Evolutionary conservation across 2,888 invertebrate genomes (phyloP).

Genomic region (Andrena flavipes): DNA sequence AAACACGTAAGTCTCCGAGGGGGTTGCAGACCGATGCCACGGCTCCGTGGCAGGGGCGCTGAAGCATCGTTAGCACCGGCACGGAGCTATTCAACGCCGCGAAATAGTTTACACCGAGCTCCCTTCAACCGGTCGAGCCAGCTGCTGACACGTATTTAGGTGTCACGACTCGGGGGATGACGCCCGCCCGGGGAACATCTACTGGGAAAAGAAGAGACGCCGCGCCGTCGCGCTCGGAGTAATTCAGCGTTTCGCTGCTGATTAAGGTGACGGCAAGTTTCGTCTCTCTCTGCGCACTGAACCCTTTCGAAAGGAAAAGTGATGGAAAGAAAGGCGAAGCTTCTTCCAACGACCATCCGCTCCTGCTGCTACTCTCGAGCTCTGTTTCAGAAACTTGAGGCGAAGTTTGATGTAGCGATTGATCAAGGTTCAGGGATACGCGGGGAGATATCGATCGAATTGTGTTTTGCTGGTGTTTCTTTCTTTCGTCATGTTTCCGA

Average conservation of each 20-base stretch:
- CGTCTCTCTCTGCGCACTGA: neutral
- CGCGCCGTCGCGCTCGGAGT: neutral
- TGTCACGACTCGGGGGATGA: slow-evolving; percentile 49
- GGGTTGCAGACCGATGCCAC: slow-evolving; percentile 42
- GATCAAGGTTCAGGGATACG: no score
- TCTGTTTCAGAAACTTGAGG: neutral
- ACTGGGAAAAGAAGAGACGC: slow-evolving; percentile 16
- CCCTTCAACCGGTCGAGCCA: slow-evolving; percentile 53
- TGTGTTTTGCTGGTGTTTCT: no score
- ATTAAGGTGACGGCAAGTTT: slow-evolving; percentile 20
- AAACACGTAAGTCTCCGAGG: slow-evolving; percentile 71
- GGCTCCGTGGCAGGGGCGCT: slow-evolving; percentile 42
- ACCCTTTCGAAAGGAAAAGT: neutral
- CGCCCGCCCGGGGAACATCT: slow-evolving; percentile 8
- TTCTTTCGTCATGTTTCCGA: no score
- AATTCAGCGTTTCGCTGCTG: slow-evolving; percentile 30
- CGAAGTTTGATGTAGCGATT: neutral
- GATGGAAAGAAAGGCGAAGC: neutral
- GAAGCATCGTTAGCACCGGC: slow-evolving; percentile 74
- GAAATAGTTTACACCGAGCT: slow-evolving; percentile 75
- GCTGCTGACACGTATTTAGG: slow-evolving; percentile 71
- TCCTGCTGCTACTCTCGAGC: neutral
- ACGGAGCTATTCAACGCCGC: slow-evolving; percentile 72
- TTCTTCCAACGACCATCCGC: neutral
- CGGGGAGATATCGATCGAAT: no score